Base-by-base conservation (phyloP, 2,113 vertebrate species). In the Ondatra zibethicus region DNA sequence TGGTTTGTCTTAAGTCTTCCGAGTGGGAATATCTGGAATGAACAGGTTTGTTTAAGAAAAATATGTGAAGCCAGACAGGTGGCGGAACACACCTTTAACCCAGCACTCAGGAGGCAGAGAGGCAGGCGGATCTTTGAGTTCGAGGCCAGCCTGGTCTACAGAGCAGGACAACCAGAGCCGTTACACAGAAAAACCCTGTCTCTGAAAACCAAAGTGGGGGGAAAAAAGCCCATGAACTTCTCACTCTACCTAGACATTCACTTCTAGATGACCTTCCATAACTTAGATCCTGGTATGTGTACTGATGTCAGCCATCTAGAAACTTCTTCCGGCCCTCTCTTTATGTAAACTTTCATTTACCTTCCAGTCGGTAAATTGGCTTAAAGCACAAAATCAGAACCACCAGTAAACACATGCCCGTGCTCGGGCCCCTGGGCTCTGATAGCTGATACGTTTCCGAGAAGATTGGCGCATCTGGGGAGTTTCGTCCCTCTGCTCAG, bases 371-470 rank as follows among this genome's bases (percentile, higher is more conserved):
- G 73, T 33, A 82, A 78, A 21, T 66, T 88, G 50, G 10, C 86
- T 96, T 89, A 80, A 91, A 95, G 88, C 45, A 81, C 36, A 88
- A 75, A 97, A 78, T 68, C 87, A 90, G 91, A 95, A 82, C 19
- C 73, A 72, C n/a, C 65, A 25, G 68, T 14, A 88, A 11, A 81
- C 42, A 36, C 42, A 68, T 36, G 6, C 13, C 45, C 45, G 39
- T 45, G 55, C 19, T 80, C 58, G n/a, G 65, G 84, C 72, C 89
- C 61, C 55, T 39, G 65, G 58, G 50, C 4, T 81, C 63, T 93
- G 42, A 29, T 58, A 93, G 82, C 10, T 92, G 78, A 25, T 61
- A 91, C 70, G 65, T 93, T 90, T 73, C 78, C 94, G 80, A 92
- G 80, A 84, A 90, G 7, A 77, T 0, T 91, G 89, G 80, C 33